Conservation (phyloP, 1,140 invertebrate species). For the Drosophila ananassae region DNA sequence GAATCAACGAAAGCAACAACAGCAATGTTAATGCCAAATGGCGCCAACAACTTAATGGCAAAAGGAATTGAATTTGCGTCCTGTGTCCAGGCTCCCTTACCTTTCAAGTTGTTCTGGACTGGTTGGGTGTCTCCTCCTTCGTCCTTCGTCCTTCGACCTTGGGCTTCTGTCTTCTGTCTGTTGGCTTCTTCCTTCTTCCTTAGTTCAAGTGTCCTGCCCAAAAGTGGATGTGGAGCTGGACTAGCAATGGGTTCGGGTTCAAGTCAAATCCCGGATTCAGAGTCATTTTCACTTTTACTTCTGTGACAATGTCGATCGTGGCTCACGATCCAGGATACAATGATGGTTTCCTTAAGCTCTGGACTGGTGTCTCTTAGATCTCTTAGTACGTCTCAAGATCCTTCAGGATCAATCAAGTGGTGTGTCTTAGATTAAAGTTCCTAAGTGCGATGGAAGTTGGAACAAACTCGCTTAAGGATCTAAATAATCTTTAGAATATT, state of each 20-base stretch:
- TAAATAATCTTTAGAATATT: no score
- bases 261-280: background rate
- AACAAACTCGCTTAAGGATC: no score
- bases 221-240: background rate
- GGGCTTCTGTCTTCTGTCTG: background rate
- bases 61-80: constrained; percentile 19
- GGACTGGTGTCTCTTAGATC: no score
- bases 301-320: no score
- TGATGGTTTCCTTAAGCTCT: no score
- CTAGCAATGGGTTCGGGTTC: background rate
- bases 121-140: background rate
- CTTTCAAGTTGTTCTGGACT: constrained; percentile 1
- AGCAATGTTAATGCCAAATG: constrained; percentile 20
- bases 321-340: no score
- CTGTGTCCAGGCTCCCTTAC: constrained; percentile 15
- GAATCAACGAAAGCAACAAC: constrained; percentile 31
- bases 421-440: no score
- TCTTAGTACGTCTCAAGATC: no score
- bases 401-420: no score
- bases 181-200: background rate
- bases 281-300: background rate
- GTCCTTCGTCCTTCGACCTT: background rate
- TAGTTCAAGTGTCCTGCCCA: constrained; percentile 6
- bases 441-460: no score
- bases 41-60: constrained; percentile 31